Base-by-base conservation (phyloP, 1,140 invertebrate genomes). In the Macrobrachium nipponense region DNA sequence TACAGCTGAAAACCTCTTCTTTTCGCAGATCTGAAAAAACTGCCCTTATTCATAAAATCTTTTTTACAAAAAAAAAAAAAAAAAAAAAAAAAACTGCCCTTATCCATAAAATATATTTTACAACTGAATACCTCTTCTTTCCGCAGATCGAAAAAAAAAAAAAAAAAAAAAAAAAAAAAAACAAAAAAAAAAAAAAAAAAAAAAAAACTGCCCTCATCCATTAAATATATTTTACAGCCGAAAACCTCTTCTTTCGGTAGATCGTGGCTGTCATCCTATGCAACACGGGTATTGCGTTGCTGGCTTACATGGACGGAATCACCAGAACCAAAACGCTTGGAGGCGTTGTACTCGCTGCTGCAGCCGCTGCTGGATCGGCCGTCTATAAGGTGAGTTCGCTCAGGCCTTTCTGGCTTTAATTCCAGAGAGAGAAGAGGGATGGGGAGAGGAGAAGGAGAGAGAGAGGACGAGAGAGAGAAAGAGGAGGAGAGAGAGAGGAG, bases 251-350 rank as follows among this genome's bases (percentile, higher is more conserved):
- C 12, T 58, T 89, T 6, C 8, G 3, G 6, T 87, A 98, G 97
- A 98, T 98, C 91, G 96, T 98, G 87, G 97, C 97, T 88, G 96
- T 98, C 87, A 98, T 98, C 90, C 92, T 98, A 78, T 97, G 96
- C 91, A 97, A 98, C 91, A 98, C 97, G 58, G 97, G 97, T 23
- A 97, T 98, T 76, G 97, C 97, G 6, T 92, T 98, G 36, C 92
- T 98, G 85, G 97, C 97, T 12, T 98, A 98, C 89, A 98, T 98
- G 96, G 97, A 98, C 90, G 97, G 97, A 51, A 97, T 97, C 88
- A 97, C 96, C 1, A 95, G 95, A 86, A 97, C 95, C 91, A 95
- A 95, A 4, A 98, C 96, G 2, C 92, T 98, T n/a, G 95, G 95
- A 23, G 96, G 96, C 0, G 97, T 98, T 1, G 95, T 98, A n/a